Conservation (phyloP, 2,888 invertebrate species). For the Digitonthophagus gazella region DNA sequence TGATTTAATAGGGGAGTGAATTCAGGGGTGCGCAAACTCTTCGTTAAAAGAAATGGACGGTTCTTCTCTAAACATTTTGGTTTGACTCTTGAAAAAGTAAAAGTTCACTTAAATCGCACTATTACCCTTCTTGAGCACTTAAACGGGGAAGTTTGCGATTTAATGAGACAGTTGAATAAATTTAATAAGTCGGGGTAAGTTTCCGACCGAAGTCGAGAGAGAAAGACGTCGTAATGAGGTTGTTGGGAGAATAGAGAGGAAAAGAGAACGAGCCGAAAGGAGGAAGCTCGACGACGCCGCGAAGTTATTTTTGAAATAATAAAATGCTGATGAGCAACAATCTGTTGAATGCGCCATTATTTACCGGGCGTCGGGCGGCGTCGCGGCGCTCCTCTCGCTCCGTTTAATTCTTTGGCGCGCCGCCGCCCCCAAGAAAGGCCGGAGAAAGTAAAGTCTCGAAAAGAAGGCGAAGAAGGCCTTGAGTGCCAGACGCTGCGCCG, state of each 20-base stretch:
- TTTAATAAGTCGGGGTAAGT: conserved; percentile 13
- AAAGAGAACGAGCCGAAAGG: no score
- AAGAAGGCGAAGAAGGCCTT: conserved; percentile 14
- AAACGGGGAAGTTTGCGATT: conserved; percentile 15
- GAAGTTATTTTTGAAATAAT: conserved; percentile 47
- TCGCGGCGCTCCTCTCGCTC: conserved; percentile 25
- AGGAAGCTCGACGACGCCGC: neutral
- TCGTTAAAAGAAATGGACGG: neutral
- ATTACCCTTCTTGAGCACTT: conserved; percentile 2
- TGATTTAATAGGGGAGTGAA: neutral
- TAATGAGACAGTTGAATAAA: conserved; percentile 18
- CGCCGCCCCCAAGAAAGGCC: neutral
- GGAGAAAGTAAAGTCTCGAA: conserved; percentile 9
- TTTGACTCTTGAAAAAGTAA: conserved; percentile 2
- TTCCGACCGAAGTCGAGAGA: conserved; percentile 2
- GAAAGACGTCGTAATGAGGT: neutral
- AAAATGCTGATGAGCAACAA: conserved; percentile 52
- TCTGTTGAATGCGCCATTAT: conserved; percentile 53
- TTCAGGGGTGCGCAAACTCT: neutral
- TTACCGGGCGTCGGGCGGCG: conserved; percentile 38
- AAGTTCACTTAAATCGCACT: conserved; percentile 16
- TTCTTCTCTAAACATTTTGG: conserved; percentile 7
- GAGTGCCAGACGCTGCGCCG: conserved; percentile 28
- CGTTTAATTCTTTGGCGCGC: neutral
- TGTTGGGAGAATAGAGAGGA: no score